These are phyloP conservation scores for Lepidochitona cinerea DNA, from an alignment of 2,888 invertebrate genomes.

Conservation along the genomic window DNA sequence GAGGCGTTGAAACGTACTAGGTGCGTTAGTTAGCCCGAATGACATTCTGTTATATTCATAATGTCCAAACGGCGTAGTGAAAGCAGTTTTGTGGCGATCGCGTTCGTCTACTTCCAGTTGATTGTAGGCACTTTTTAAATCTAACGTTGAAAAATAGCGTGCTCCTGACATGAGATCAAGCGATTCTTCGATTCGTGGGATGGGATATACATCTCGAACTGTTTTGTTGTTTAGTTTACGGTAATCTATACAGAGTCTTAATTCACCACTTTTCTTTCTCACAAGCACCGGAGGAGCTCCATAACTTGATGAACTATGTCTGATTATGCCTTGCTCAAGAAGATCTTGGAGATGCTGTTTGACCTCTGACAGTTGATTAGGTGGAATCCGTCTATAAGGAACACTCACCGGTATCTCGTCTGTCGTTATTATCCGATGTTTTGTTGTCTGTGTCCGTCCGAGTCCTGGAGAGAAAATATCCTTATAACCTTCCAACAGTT, in stretches of 20 bases:
- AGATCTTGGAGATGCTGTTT: neutral
- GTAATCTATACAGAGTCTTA: neutral
- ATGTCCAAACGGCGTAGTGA: conserved; percentile 22
- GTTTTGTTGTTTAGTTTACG: neutral
- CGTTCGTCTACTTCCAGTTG: conserved; percentile 25
- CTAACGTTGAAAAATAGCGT: conserved; percentile 17
- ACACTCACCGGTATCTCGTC: neutral
- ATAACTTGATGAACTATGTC: neutral
- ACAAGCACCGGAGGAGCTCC: neutral
- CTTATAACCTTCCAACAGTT: neutral
- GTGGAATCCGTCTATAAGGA: neutral
- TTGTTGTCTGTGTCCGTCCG: neutral
- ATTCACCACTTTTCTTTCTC: neutral
- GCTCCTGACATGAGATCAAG: conserved; percentile 21
- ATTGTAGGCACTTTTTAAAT: conserved; percentile 17
- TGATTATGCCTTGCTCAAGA: neutral
- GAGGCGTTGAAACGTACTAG: conserved; percentile 25
- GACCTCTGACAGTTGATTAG: neutral
- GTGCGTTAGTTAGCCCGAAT: conserved; percentile 26
- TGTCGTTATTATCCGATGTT: neutral
- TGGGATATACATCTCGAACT: neutral
- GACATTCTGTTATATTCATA: conserved; percentile 30
- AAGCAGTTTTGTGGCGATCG: conserved; percentile 27
- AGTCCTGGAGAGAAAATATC: neutral
- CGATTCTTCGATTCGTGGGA: conserved; percentile 15